Evolutionary conservation across 23 tunicate species (phyloP).

Genomic region (Styela clava): DNA sequence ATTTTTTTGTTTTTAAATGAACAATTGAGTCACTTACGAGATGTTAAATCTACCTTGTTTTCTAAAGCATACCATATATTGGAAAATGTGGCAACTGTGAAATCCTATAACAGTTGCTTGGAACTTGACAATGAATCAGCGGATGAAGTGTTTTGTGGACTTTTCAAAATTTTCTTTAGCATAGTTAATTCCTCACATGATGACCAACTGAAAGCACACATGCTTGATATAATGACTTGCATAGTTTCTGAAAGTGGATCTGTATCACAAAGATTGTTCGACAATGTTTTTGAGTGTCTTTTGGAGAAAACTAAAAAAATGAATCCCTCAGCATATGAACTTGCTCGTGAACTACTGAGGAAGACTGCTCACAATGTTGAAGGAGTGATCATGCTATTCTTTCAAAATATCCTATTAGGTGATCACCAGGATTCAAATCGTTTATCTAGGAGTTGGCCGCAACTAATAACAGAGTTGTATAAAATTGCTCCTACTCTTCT

Average conservation of each 20-base stretch:
- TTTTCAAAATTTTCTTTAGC: conserved; percentile 73
- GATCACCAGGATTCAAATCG: conserved; percentile 39
- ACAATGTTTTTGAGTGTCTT: conserved; percentile 69
- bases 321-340: conserved; percentile 84
- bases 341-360: conserved; percentile 62
- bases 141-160: conserved; percentile 41
- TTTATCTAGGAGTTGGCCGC: conserved; percentile 53
- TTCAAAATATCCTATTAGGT: conserved; percentile 57
- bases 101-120: conserved; percentile 75
- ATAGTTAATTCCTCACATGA: conserved; percentile 85
- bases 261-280: conserved; percentile 50
- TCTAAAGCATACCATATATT: conserved; percentile 82
- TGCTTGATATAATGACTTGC: conserved; percentile 82
- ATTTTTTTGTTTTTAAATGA: conserved; percentile 67
- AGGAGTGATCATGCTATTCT: conserved; percentile 62
- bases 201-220: conserved; percentile 51
- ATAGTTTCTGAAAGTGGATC: conserved; percentile 65
- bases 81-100: conserved; percentile 76
- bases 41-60: conserved; percentile 56
- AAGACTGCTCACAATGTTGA: conserved; percentile 48
- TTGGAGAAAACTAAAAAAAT: conserved; percentile 68
- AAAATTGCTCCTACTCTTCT: conserved; percentile 56
- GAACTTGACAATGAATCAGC: conserved; percentile 53
- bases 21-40: conserved; percentile 56
- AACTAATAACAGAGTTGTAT: conserved; percentile 57